A percentile compares a stretch with the other conserved stretches of the same genome.
phyloP scores from a whole-genome alignment of 2,113 vertebrate genomes.

The Onychorhynchus coronatus region DNA sequence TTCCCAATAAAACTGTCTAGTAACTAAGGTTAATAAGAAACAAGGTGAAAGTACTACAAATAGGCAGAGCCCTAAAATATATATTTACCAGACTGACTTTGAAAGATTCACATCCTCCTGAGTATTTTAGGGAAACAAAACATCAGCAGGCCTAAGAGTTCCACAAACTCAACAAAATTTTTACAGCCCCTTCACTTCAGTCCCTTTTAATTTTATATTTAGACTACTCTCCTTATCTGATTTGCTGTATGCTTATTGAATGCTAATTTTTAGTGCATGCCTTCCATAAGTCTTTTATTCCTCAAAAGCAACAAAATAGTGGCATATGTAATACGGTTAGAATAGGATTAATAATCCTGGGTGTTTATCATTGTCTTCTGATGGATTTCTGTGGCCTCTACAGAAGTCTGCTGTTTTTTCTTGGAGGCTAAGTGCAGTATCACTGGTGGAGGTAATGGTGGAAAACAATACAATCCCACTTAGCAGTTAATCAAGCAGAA shows the following conservation, averaged over 20 bases:
- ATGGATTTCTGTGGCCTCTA: not conserved
- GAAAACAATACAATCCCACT: not conserved
- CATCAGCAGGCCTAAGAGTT: not conserved
- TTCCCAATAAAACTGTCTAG: not conserved
- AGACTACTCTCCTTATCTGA: not conserved
- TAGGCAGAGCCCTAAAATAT: not conserved
- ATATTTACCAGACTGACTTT: not conserved
- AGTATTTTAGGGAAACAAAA: not conserved
- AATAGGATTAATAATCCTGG: not conserved
- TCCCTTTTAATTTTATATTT: not conserved
- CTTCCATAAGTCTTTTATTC: not conserved
- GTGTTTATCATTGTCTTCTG: not conserved
- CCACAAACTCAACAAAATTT: not conserved
- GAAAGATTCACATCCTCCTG: not conserved
- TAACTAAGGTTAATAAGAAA: not conserved
- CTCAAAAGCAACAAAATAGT: not conserved
- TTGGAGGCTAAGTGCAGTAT: not conserved
- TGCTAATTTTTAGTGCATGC: not conserved
- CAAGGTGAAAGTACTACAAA: not conserved
- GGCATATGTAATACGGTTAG: not conserved
- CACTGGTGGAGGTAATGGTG: not conserved
- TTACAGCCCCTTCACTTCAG: not conserved
- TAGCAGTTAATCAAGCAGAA: not conserved
- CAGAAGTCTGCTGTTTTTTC: not conserved
- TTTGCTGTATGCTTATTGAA: not conserved